phyloP scores from a whole-genome alignment of 2,888 invertebrate genomes.

The Caenorhabditis sp. region DNA sequence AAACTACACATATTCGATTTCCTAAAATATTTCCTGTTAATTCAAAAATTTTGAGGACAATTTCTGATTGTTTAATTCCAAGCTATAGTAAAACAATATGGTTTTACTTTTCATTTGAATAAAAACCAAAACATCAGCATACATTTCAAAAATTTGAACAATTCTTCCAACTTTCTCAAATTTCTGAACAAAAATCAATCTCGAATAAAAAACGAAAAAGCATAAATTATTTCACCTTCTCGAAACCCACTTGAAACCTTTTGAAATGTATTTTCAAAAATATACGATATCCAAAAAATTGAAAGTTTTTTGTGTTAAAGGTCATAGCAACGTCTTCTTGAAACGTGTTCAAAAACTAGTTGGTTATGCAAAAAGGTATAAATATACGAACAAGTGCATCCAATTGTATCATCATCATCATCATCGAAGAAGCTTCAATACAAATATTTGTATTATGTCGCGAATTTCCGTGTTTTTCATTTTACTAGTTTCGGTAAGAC shows the following conservation, averaged over 20 bases:
- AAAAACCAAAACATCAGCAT: no score
- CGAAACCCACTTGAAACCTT: not conserved
- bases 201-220: not conserved
- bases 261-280: not conserved
- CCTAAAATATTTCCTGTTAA: no score
- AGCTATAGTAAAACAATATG: no score
- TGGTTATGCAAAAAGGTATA: constrained; percentile 33
- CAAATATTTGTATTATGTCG: constrained; percentile 7
- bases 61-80: no score
- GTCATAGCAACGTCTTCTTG: constrained; percentile 22
- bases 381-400: constrained; percentile 22
- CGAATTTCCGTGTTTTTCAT: not conserved
- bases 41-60: no score
- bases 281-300: constrained; percentile 24
- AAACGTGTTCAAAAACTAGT: constrained; percentile 30
- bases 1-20: no score
- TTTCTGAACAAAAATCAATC: not conserved
- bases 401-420: constrained; percentile 9
- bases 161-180: no score
- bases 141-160: no score
- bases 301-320: constrained; percentile 13
- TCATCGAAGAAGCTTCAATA: constrained; percentile 13
- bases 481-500: not conserved
- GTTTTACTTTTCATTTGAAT: no score
- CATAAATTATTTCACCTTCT: not conserved